Conservation (phyloP, 2,888 invertebrate species). For the Drosophila ustulata region DNA sequence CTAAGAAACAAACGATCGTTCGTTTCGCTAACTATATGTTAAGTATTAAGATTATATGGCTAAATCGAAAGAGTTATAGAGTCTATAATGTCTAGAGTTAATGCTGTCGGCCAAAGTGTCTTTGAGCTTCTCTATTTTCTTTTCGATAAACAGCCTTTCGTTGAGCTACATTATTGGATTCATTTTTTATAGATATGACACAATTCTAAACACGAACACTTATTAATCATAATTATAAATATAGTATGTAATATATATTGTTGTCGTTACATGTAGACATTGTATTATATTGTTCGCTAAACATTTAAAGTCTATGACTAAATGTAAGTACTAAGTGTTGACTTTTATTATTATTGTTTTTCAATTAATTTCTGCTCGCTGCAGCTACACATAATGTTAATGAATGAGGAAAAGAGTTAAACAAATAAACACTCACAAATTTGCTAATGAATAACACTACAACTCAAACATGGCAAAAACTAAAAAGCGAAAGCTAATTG, state of each 20-base stretch:
- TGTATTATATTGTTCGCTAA: slow-evolving; percentile 50
- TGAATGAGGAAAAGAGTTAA: slow-evolving; percentile 16
- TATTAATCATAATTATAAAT: slow-evolving; percentile 27
- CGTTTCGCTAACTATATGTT: slow-evolving; percentile 56
- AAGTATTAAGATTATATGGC: slow-evolving; percentile 18
- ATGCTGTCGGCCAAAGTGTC: slow-evolving; percentile 5
- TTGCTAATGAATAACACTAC: slow-evolving; percentile 45
- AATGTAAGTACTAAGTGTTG: slow-evolving; percentile 50
- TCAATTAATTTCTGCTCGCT: slow-evolving; percentile 14
- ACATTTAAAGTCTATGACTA: slow-evolving; percentile 69
- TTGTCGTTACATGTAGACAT: slow-evolving; percentile 54
- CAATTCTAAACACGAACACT: slow-evolving; percentile 68
- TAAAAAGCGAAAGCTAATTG: slow-evolving; percentile 35
- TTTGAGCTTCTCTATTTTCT: background rate
- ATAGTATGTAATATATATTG: slow-evolving; percentile 28
- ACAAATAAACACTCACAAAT: slow-evolving; percentile 52
- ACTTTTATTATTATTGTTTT: slow-evolving; percentile 14
- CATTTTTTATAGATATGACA: slow-evolving; percentile 60
- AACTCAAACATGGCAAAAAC: slow-evolving; percentile 15
- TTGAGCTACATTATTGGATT: slow-evolving; percentile 55
- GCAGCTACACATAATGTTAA: slow-evolving; percentile 35
- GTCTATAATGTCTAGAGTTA: background rate
- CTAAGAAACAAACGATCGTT: slow-evolving; percentile 54
- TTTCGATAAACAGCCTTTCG: slow-evolving; percentile 44
- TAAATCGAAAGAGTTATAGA: slow-evolving; percentile 15